phyloP scores from a whole-genome alignment of 35 echinoderm and acorn worm species.

The Ophioderma brevispina region DNA sequence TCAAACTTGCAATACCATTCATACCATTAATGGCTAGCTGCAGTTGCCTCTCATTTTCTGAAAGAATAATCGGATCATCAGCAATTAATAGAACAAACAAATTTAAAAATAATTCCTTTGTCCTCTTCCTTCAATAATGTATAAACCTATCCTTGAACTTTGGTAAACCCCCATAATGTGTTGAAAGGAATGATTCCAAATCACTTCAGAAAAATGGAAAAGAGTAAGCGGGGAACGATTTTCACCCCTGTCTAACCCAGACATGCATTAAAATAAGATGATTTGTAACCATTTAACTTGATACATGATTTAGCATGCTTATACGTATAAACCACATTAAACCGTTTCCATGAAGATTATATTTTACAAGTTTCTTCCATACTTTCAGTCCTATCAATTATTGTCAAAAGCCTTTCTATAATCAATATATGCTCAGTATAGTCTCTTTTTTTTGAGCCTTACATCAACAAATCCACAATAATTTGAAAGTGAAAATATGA shows the following conservation, averaged over 20 bases:
- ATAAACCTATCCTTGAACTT: not conserved
- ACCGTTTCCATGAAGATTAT: conserved; percentile 63
- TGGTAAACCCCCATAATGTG: conserved; percentile 35
- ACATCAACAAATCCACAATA: conserved; percentile 44
- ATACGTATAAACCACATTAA: conserved; percentile 68
- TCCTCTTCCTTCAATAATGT: conserved; percentile 31
- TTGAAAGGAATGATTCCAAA: conserved; percentile 51
- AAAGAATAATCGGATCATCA: not conserved
- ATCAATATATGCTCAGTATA: conserved; percentile 71
- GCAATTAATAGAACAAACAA: conserved; percentile 36
- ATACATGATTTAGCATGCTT: conserved; percentile 64
- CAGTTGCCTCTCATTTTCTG: not conserved
- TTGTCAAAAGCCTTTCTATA: conserved; percentile 68
- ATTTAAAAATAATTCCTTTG: conserved; percentile 18
- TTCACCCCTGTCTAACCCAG: conserved; percentile 69
- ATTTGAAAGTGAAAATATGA: conserved; percentile 47
- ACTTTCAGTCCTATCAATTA: conserved; percentile 43
- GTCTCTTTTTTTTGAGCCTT: conserved; percentile 38
- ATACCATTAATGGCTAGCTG: not conserved
- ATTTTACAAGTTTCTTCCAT: conserved; percentile 53
- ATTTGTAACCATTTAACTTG: conserved; percentile 19
- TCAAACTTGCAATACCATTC: not conserved
- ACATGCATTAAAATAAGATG: conserved; percentile 51
- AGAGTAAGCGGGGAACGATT: conserved; percentile 48
- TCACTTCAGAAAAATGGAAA: conserved; percentile 61